Base-by-base conservation (phyloP, 1,140 invertebrate species). In the Grapholita molesta region DNA sequence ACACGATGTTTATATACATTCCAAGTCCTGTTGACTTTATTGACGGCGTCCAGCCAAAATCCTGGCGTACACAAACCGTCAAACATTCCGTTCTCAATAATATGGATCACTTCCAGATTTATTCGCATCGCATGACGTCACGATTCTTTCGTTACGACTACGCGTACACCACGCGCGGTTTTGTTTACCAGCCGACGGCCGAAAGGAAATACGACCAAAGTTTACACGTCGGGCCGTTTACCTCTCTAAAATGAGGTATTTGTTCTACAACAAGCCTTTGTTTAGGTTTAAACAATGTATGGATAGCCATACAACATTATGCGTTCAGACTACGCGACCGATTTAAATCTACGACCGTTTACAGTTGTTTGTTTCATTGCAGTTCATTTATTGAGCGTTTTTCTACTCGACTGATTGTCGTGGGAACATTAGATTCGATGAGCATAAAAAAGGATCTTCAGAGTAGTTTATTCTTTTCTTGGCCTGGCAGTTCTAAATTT, bases 201-300 rank as follows among this genome's bases (percentile, higher is more conserved):
- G 72, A 76, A 69, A 77, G 69, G 80, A 80, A 88, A 86, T 85
- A 85, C 82, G 79, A 85, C 83, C 79, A 71, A 71, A 77, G 83
- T 83, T 85, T 83, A 86, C 84, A 84, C 82, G 83, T 80, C 84
- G 80, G 87, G 84, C 73, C 87, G 79, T 89, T 61, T 89, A 86
- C 82, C 87, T 85, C 78, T 79, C 83, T 87, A 82, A 88, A 85
- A 84, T 78, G 81, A 82, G 84, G 72, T 78, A 83, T 86, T 86
- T 84, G 77, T 81, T 84, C 80, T 75, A 85, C 82, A 86, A 83
- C 80, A 82, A 76, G 69, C 70, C 73, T 67, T 67, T 80, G 85
- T 77, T 82, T 78, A 76, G 68, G 55, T 61, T 61, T 32, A 15
- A 61, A 61, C 55, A 61, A 61, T 61, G 55, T 61, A 61, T 61